A percentile compares a stretch with the other conserved stretches of the same genome.
phyloP scores from a whole-genome alignment of 2,888 invertebrate genomes.

The Acronicta alni region DNA sequence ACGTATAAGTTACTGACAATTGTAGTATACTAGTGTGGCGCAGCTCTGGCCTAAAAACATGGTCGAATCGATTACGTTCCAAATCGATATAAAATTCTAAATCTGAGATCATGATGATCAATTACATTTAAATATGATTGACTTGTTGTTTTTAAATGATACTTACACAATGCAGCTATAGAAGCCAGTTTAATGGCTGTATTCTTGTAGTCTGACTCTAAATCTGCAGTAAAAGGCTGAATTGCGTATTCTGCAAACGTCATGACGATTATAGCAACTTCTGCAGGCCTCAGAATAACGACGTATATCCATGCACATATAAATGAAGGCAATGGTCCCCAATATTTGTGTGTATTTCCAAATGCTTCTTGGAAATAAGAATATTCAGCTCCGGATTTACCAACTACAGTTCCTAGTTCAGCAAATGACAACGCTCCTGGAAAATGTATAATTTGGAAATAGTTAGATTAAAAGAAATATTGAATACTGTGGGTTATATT shows the following conservation, averaged over 20 bases:
- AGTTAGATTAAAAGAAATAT: neutral
- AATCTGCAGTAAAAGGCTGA: slow-evolving; percentile 88
- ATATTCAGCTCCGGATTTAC: slow-evolving; percentile 95
- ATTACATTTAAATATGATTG: no score
- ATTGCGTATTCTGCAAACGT: slow-evolving; percentile 94
- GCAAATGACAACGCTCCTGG: slow-evolving; percentile 94
- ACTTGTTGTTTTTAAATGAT: slow-evolving; percentile 6
- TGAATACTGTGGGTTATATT: neutral
- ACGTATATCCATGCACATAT: slow-evolving; percentile 94
- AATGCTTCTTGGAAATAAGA: slow-evolving; percentile 94
- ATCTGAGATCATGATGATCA: neutral
- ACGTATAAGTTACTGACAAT: slow-evolving; percentile 1
- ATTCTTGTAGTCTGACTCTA: slow-evolving; percentile 80
- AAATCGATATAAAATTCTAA: slow-evolving; percentile 18
- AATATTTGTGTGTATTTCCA: slow-evolving; percentile 91
- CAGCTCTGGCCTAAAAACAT: rapidly evolving
- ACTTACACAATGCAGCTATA: slow-evolving; percentile 90
- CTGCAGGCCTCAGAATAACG: slow-evolving; percentile 92
- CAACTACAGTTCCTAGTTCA: slow-evolving; percentile 94
- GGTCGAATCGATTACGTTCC: slow-evolving; percentile 17
- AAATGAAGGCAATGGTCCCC: slow-evolving; percentile 93
- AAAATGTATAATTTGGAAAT: slow-evolving; percentile 53
- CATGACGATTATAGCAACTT: slow-evolving; percentile 93
- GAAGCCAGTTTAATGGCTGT: slow-evolving; percentile 90
- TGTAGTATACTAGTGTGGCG: no score